Evolutionary conservation across 2,888 invertebrate species (phyloP), one percentile per base, ranked within the genome.

Genomic region (Heliconius sara): DNA sequence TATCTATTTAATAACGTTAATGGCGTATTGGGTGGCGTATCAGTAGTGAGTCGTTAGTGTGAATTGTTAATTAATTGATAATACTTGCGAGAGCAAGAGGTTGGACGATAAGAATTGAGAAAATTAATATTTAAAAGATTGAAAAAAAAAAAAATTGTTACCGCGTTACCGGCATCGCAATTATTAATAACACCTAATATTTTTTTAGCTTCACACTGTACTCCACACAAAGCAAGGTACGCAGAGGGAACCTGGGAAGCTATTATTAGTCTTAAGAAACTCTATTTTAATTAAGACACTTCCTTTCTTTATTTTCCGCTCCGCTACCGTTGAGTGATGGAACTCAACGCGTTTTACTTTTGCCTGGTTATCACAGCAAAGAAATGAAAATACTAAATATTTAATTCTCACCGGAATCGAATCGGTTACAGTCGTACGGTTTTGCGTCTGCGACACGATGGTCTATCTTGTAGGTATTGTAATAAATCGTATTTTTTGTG

Each of bases 41-140:
- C 74, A 67, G 67, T 78, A 39, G 39, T 27, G 57, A 57, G 71
- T 78, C 72, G 80, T 82, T 74, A 79, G 85, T 85, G 82, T 84
- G 85, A 84, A 85, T 85, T 85, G 84, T 87, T 89, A 89, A 89
- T 89, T 89, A 84, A 88, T 86, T 86, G 88, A 91, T 90, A 88
- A 89, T 83, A 82, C 75, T 82, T 80, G 86, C 82, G 81, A 85
- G 86, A 85, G 86, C 87, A 87, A 89, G 85, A 88, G 90, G 83
- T 82, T 80, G 68, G 10, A 6, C 47, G 83, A 84, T 84, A 84
- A 83, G 25, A 52, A 47, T 63, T 34, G 25, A 77, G 0, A 77
- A 67, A 65, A 52, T 52, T 19, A 22, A 52, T 52, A 52, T 52
- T 12, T 43, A 77, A 65, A n/a, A 77, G 22, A 60, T 68, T 22